These are phyloP conservation scores for Sebastes hubbsi DNA, from an alignment of 2,797 vertebrate genomes.

Conservation along the genomic window DNA sequence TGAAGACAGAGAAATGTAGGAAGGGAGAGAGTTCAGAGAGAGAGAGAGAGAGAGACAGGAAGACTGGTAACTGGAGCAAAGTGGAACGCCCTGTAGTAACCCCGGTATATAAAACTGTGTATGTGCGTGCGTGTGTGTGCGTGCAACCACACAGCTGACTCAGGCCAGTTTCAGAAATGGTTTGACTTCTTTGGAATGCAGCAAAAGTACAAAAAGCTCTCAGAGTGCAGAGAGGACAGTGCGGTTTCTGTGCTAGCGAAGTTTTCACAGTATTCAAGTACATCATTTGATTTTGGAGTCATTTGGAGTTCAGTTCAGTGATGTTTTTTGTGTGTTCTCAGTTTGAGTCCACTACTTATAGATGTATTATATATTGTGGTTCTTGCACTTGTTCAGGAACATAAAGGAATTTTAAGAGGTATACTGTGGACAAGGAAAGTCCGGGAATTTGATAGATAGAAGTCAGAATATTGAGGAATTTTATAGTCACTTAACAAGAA, in stretches of 20 bases:
- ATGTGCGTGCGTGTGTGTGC: neutral
- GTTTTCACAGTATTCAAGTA: neutral
- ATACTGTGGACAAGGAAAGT: neutral
- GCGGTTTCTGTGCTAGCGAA: neutral
- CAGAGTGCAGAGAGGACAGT: neutral
- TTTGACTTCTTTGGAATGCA: conserved; percentile 68
- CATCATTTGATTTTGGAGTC: neutral
- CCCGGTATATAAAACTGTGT: conserved; percentile 23
- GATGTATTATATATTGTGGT: neutral
- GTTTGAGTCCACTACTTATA: neutral
- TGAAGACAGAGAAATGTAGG: neutral
- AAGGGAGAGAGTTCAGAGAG: neutral
- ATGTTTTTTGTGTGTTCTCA: neutral
- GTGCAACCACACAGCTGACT: conserved; percentile 41
- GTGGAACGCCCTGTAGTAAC: conserved; percentile 86
- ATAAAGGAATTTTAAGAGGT: neutral
- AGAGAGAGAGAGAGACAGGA: neutral
- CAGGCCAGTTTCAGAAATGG: conserved; percentile 57
- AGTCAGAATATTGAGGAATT: neutral
- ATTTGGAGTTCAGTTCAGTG: neutral
- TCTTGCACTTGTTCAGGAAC: neutral
- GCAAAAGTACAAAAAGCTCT: conserved; percentile 51
- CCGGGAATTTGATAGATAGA: neutral
- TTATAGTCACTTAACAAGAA: neutral
- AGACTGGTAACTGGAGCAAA: conserved; percentile 65